Evolutionary conservation across 2,888 invertebrate genomes (phyloP).

Genomic region (Athalia circularis): DNA sequence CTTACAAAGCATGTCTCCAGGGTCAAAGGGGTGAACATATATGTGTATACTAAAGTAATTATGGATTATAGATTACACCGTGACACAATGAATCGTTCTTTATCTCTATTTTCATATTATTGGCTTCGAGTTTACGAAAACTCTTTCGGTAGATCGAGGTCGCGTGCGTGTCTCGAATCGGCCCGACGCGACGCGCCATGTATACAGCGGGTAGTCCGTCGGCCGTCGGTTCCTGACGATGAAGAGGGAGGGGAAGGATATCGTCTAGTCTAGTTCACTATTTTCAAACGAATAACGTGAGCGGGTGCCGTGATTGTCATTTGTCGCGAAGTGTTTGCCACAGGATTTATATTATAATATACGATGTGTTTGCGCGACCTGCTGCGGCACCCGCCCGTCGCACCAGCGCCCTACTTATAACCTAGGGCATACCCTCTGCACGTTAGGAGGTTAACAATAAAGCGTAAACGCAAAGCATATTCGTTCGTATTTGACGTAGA

Average conservation of each 20-base stretch:
- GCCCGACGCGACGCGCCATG: background rate
- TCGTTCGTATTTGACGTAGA: slow-evolving; percentile 49
- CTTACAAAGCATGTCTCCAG: too few relatives aligned
- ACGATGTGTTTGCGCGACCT: slow-evolving; percentile 30
- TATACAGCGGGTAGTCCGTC: slow-evolving; percentile 15
- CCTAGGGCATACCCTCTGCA: too few relatives aligned
- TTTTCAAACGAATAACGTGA: background rate
- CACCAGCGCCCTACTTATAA: background rate
- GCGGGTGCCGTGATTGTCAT: slow-evolving; percentile 48
- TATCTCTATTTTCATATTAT: background rate
- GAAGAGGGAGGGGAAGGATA: background rate
- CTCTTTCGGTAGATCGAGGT: background rate
- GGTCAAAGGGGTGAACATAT: background rate
- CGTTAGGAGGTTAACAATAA: background rate
- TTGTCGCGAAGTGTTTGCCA: slow-evolving; percentile 45
- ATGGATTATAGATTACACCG: background rate
- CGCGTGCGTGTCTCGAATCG: slow-evolving; percentile 49
- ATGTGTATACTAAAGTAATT: background rate
- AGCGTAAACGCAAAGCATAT: slow-evolving; percentile 44
- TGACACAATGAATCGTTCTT: background rate
- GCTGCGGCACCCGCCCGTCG: background rate
- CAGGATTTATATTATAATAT: slow-evolving; percentile 21
- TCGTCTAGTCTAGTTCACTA: background rate
- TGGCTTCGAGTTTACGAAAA: background rate
- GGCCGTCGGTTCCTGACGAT: background rate